These are phyloP conservation scores for Montipora sp. DNA, from an alignment of 64 coral and sea anemone species.

Conservation along the genomic window DNA sequence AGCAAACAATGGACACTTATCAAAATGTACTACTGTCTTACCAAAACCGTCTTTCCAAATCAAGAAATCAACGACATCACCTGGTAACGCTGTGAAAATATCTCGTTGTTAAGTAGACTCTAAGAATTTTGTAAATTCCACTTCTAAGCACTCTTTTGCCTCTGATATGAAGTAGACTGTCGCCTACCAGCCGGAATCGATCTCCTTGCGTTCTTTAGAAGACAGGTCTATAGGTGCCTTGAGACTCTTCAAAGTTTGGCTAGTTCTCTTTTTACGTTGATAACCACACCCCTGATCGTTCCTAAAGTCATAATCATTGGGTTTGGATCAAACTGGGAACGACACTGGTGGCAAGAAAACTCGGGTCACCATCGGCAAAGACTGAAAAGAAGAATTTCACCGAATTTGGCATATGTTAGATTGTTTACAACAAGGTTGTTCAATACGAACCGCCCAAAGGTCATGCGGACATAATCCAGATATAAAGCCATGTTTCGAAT, in stretches of 20 bases:
- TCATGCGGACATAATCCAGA: neutral
- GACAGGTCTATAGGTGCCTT: neutral
- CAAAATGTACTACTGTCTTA: neutral
- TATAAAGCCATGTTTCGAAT: constrained; percentile 3
- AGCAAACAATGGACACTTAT: neutral
- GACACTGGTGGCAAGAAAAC: neutral
- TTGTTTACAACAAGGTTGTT: neutral
- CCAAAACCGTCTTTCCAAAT: constrained; percentile 1
- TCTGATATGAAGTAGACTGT: neutral
- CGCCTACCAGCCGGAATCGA: neutral
- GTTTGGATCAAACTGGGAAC: neutral
- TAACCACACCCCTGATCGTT: neutral
- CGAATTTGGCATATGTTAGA: neutral
- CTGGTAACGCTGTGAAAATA: neutral
- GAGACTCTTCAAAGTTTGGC: neutral
- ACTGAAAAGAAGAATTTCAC: neutral
- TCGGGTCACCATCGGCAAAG: neutral
- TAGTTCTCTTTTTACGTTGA: neutral
- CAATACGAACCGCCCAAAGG: neutral
- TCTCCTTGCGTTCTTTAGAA: neutral
- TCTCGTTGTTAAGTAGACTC: neutral
- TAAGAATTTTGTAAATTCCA: neutral
- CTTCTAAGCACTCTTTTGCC: neutral
- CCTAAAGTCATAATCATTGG: neutral
- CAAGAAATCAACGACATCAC: constrained; percentile 34